A percentile compares a stretch with the other conserved stretches of the same genome.
Evolutionary conservation across 2,797 vertebrate genomes (phyloP).

Genomic region (Garrulus glandarius): DNA sequence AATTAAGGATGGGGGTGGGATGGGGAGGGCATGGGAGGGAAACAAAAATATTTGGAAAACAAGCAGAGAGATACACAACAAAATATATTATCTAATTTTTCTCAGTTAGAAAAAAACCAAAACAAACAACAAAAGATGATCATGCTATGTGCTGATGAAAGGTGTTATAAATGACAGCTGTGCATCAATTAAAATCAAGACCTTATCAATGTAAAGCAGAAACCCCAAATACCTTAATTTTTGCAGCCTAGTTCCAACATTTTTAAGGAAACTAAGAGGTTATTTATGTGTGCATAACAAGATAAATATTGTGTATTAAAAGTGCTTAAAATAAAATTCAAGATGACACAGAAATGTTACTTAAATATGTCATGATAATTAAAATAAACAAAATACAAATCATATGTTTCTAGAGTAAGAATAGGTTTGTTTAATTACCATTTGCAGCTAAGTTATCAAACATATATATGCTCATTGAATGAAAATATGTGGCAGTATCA

Average conservation of each 20-base stretch:
- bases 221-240: not conserved
- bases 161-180: not conserved
- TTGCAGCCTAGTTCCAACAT: not conserved
- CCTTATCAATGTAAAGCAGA: not conserved
- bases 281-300: not conserved
- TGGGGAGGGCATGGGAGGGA: not conserved
- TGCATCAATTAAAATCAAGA: not conserved
- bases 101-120: not conserved
- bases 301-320: not conserved
- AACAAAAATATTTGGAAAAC: not conserved
- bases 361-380: not conserved
- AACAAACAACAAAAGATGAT: not conserved
- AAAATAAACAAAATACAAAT: not conserved
- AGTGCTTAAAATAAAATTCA: not conserved
- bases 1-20: not conserved
- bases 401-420: not conserved
- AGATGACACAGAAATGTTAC: not conserved
- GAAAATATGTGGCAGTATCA: not conserved
- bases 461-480: not conserved
- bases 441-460: conserved; percentile 1
- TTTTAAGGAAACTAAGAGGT: not conserved
- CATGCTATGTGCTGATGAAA: not conserved
- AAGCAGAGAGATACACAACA: not conserved
- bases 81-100: not conserved
- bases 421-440: not conserved